A percentile compares a stretch with the other conserved stretches of the same genome.
Conservation (phyloP, 2,113 vertebrate species). For the Nesogale talazaci region DNA sequence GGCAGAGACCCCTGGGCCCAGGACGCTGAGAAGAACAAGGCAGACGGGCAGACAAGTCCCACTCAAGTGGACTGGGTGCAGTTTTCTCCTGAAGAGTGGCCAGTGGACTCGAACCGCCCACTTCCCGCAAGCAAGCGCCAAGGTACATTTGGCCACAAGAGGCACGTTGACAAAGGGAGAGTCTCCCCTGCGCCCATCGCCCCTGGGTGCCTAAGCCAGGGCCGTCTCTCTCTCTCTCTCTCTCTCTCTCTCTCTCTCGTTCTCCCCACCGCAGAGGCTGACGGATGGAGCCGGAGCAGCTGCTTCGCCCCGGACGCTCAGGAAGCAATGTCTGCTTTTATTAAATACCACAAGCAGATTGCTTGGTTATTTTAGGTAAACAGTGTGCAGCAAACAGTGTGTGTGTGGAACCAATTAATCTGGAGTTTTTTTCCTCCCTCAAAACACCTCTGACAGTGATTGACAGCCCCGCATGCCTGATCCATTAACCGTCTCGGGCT, state of each 20-base stretch:
- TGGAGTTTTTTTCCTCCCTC: not conserved
- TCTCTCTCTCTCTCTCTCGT: too few relatives aligned
- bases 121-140: not conserved
- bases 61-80: too few relatives aligned
- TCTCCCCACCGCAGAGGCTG: too few relatives aligned
- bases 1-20: too few relatives aligned
- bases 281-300: too few relatives aligned
- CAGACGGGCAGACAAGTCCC: too few relatives aligned
- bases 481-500: not conserved
- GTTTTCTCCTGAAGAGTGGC: not conserved
- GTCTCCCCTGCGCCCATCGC: too few relatives aligned
- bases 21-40: too few relatives aligned
- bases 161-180: not conserved
- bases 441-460: not conserved
- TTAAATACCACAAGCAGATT: not conserved
- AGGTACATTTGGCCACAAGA: too few relatives aligned
- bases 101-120: not conserved
- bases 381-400: rapidly evolving
- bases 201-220: too few relatives aligned
- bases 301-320: too few relatives aligned
- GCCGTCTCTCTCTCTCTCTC: too few relatives aligned
- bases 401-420: not conserved
- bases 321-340: not conserved
- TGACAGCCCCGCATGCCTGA: not conserved
- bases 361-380: not conserved